Conservation (phyloP, 2,113 vertebrate genomes). For the Hymenochirus boettgeri region DNA sequence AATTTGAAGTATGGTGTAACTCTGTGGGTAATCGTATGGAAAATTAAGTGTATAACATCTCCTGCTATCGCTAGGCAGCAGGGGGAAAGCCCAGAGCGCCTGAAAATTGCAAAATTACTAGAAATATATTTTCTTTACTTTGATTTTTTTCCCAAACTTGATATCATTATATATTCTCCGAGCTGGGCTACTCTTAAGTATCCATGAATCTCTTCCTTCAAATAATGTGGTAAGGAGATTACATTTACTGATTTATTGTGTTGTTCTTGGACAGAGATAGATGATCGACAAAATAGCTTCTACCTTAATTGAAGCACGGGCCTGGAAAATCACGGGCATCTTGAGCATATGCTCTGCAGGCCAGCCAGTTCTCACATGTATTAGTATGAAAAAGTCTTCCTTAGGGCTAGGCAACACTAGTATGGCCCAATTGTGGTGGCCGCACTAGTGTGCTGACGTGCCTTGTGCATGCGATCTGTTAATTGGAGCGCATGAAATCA, state of each 20-base stretch:
- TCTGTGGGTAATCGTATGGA: conserved; percentile 40
- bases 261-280: neutral
- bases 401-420: no score
- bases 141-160: neutral
- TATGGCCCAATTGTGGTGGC: no score
- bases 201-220: neutral
- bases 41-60: conserved; percentile 33
- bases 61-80: conserved; percentile 13
- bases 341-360: no score
- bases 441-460: no score
- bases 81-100: conserved; percentile 12
- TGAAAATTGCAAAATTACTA: conserved; percentile 26
- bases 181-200: neutral
- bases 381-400: no score
- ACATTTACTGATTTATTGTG: neutral
- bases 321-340: no score
- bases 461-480: no score
- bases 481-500: no score
- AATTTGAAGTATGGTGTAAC: conserved; percentile 32
- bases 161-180: neutral
- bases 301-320: neutral
- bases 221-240: neutral
- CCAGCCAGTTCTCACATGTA: no score
- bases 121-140: conserved; percentile 7
- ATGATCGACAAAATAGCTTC: neutral